These are phyloP conservation scores for Melinaea menophilus DNA, from an alignment of 2,888 invertebrate genomes.

Conservation along the genomic window DNA sequence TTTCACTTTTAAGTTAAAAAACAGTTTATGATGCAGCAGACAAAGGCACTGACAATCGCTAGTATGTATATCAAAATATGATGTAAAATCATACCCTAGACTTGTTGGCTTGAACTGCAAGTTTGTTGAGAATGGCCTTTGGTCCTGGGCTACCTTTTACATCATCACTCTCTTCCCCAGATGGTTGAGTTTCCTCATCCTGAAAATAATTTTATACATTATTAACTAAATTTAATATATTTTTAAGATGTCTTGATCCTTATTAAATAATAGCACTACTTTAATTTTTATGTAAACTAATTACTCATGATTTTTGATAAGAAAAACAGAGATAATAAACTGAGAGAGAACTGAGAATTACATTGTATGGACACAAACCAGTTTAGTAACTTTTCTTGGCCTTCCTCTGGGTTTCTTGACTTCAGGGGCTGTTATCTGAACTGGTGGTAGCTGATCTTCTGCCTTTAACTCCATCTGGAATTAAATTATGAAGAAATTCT, in stretches of 20 bases:
- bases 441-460: constrained; percentile 67
- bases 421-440: constrained; percentile 47
- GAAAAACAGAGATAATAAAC: too few species aligned
- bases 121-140: constrained; percentile 44
- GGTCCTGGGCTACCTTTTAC: constrained; percentile 47
- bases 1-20: too few species aligned
- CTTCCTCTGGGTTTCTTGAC: constrained; percentile 55
- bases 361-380: constrained; percentile 39
- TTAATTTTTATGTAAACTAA: too few species aligned
- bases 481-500: background rate
- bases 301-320: too few species aligned
- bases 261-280: background rate
- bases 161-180: constrained; percentile 69
- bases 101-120: constrained; percentile 42
- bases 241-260: background rate
- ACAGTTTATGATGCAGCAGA: background rate
- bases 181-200: constrained; percentile 68
- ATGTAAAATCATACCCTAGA: constrained; percentile 40
- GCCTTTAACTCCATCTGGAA: constrained; percentile 66
- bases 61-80: constrained; percentile 1
- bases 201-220: constrained; percentile 37
- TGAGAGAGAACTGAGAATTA: too few species aligned
- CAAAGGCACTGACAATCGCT: background rate
- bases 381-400: constrained; percentile 52
- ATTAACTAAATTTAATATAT: background rate